Conservation (phyloP, 2,888 invertebrate species). For the Heliconius cydno region DNA sequence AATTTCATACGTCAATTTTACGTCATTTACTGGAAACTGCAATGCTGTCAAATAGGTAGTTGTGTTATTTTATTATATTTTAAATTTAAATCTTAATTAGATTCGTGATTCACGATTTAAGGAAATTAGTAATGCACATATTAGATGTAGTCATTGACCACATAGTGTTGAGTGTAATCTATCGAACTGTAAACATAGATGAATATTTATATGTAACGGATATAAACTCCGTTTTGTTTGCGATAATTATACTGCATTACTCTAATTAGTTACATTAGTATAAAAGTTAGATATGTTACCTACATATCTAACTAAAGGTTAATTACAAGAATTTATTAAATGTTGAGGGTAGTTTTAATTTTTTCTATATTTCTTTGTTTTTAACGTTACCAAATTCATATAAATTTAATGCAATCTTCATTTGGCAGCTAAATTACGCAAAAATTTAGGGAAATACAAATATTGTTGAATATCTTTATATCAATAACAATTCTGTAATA, state of each 20-base stretch:
- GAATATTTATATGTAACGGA: slow-evolving; percentile 5
- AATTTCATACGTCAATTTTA: slow-evolving; percentile 2
- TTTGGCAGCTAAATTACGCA: not conserved
- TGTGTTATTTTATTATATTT: not conserved
- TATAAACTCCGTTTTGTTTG: not conserved
- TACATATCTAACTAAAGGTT: not conserved
- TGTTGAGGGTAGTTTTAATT: not conserved
- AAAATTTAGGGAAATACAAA: not conserved
- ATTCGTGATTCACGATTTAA: not conserved
- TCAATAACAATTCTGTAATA: not conserved
- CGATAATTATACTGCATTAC: not conserved
- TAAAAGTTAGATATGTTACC: not conserved
- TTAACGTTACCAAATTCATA: not conserved
- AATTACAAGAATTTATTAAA: not conserved
- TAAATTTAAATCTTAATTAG: not conserved
- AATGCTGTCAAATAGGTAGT: not conserved
- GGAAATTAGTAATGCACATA: not conserved
- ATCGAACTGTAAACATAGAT: not conserved
- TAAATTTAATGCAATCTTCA: not conserved
- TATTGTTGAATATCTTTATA: not conserved
- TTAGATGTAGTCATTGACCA: not conserved
- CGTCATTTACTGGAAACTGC: slow-evolving; percentile 15
- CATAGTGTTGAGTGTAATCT: not conserved
- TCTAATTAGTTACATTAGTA: not conserved
- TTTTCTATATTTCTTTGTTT: not conserved